These are phyloP conservation scores for Cryptocheilus praepositus DNA, from an alignment of 2,888 invertebrate genomes.

Conservation along the genomic window DNA sequence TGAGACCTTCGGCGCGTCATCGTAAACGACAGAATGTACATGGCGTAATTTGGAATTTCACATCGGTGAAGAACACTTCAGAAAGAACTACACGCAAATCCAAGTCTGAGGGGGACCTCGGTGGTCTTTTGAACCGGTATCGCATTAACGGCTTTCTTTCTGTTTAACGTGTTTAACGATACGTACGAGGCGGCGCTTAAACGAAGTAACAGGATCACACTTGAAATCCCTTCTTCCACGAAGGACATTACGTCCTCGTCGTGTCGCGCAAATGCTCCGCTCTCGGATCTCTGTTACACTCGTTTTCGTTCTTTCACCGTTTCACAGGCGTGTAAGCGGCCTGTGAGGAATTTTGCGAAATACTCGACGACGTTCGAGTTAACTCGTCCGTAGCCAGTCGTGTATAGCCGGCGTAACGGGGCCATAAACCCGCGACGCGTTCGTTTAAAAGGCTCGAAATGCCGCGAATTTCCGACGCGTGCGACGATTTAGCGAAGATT, in stretches of 20 bases:
- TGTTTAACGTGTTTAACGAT: conserved; percentile 20
- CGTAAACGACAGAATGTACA: too few species aligned
- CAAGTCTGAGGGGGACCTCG: conserved; percentile 4
- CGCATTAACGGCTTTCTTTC: conserved; percentile 26
- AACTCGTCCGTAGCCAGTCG: too few species aligned
- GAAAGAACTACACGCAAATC: neutral
- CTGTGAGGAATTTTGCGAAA: too few species aligned
- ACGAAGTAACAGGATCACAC: conserved; percentile 1
- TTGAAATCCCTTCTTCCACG: conserved; percentile 1
- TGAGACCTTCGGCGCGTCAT: too few species aligned
- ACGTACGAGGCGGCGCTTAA: neutral
- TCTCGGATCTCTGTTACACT: neutral
- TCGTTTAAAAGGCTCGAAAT: too few species aligned
- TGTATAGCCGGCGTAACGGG: too few species aligned
- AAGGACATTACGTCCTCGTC: conserved; percentile 13
- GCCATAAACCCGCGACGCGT: too few species aligned
- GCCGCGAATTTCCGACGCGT: too few species aligned
- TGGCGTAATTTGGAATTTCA: conserved; percentile 10
- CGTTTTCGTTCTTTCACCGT: too few species aligned
- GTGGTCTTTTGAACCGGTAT: conserved; percentile 20
- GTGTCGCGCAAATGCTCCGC: conserved; percentile 13
- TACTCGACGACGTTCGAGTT: too few species aligned
- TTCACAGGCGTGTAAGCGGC: too few species aligned
- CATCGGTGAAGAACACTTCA: neutral
- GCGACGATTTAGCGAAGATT: too few species aligned